Base-by-base conservation (phyloP, 2,113 vertebrate genomes). In the Phycodurus eques region DNA sequence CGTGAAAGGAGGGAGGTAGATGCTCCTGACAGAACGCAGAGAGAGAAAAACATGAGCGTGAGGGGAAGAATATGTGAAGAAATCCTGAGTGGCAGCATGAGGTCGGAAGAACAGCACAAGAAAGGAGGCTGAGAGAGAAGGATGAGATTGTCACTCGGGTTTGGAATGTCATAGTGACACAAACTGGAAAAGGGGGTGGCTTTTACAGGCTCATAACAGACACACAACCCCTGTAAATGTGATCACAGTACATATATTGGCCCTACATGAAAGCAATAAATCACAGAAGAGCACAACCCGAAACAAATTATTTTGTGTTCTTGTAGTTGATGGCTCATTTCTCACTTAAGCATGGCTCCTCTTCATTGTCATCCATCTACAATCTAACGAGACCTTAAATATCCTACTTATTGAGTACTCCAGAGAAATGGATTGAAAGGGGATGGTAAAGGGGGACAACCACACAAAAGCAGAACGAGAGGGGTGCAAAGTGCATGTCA, bases 401-500 rank as follows among this genome's bases (percentile, higher is more conserved):
- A 80, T 71, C 73, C 71, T 0, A 57, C 76, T 84, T 67, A 31
- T 17, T 80, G 79, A 85, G 74, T 79, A 27, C 83, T 79, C 83
- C 73, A 7, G 72, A 84, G 84, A 86, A 88, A 87, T 88, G 82
- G 22, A 66, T 31, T 14, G 42, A 31, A 39, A 19, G 56, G 68
- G 53, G 68, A 11, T 42, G 5, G 22, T 5, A 17, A 46, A 72
- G 33, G 33, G 56, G 62, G 65, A 70, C 20, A 13, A 67, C 54
- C 54, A 62, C 74, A 89, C 82, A 89, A 87, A 79, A 76, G 79
- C 83, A 46, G 22, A 71, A 82, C 53, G 74, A 43, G 63, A 78
- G 81, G 82, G 81, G 86, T 76, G 82, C 84, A 87, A 81, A 87
- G 88, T 83, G 83, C 84, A 89, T 77, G 85, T 85, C 88, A 88